Base-by-base conservation (phyloP, 1,140 invertebrate species). In the Hyposmocoma kahamanoa region DNA sequence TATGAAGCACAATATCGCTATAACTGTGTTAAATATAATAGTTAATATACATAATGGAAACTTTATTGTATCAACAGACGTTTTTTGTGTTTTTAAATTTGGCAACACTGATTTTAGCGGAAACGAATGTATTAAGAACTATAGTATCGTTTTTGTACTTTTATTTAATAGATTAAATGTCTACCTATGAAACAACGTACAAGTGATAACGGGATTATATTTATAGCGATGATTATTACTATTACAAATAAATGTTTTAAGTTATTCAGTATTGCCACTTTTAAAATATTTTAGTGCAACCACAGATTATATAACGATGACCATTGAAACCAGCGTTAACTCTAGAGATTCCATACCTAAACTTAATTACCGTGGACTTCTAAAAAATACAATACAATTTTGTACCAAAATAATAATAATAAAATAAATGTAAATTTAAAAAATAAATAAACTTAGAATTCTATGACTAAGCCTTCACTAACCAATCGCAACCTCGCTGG, bases 1-100 rank as follows among this genome's bases (percentile, higher is more conserved):
- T 49, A 57, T 57, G 11, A 77, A 77, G 76, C 76, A 57, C 64
- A 59, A 66, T 28, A 34, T 60, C 41, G 47, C 63, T 68, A 66
- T 60, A 63, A 59, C 59, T 59, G 60, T 60, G 18, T 60, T 56
- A 56, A n/a, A n/a, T 58, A 26, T 47, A 38, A 15, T 36, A 36
- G 32, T 36, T 36, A 36, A 17, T 6, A 43, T 19, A 55, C 52
- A 43, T 59, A 54, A 58, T 57, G 56, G 55, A 59, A 62, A 59
- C 50, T 59, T 62, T 57, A 51, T 62, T 62, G 56, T 67, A 68
- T 60, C 56, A 71, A 68, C 65, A 67, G 67, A 53, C 46, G 42
- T 55, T 56, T 41, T 47, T 30, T 50, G 22, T 30, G 42, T 50
- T 56, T 52, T 42, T 30, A 20, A 51, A 50, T 19, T 53, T 50